Percentiles rank a stretch among this genome's conserved stretches.
phyloP scores from a whole-genome alignment of 2,113 vertebrate species.

The Alectura lathami region DNA sequence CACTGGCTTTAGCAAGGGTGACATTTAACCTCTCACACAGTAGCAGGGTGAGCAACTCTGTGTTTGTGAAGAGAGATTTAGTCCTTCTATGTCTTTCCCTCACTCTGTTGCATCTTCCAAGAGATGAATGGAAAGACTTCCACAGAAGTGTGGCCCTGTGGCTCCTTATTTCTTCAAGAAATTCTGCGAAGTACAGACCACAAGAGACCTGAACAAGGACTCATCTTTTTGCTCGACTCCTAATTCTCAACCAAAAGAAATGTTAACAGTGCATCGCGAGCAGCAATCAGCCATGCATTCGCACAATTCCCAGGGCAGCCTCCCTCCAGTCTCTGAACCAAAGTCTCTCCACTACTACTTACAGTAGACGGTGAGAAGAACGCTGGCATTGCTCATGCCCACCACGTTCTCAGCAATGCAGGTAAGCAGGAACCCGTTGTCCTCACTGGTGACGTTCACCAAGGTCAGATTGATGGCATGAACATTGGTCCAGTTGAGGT shows the following conservation, averaged over 20 bases:
- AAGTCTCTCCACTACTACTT: conserved; percentile 67
- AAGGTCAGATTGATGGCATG: conserved; percentile 96
- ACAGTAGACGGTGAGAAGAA: conserved; percentile 94
- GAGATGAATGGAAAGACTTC: background rate
- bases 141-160: background rate
- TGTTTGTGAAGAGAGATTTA: background rate
- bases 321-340: background rate
- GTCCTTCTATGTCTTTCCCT: background rate
- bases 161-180: background rate
- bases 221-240: background rate
- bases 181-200: background rate
- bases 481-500: conserved; percentile 93
- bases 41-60: background rate
- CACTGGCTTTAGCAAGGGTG: background rate
- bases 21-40: background rate
- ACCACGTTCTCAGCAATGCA: conserved; percentile 97
- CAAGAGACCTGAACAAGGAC: background rate
- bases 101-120: background rate
- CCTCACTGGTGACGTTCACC: conserved; percentile 92
- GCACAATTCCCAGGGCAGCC: background rate
- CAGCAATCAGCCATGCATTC: background rate
- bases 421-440: conserved; percentile 91
- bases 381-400: conserved; percentile 94
- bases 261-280: background rate
- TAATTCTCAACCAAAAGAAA: background rate